Evolutionary conservation across 2,797 vertebrate genomes (phyloP).

Genomic region (Apodemus agrarius): DNA sequence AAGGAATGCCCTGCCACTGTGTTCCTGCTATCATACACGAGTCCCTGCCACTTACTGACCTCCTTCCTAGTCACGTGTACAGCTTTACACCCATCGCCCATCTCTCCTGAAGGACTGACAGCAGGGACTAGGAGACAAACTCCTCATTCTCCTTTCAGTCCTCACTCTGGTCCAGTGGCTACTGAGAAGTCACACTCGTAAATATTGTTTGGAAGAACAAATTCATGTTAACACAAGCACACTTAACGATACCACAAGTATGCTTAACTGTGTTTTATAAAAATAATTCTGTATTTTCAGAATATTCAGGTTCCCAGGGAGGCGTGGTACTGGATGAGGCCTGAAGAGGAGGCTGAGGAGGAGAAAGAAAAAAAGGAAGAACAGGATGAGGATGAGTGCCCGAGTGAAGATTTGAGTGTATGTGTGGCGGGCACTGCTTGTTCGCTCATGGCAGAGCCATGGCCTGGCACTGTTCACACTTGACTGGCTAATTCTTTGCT

Average conservation of each 20-base stretch:
- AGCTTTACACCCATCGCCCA: not conserved
- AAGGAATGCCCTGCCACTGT: not conserved
- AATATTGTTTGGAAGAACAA: constrained; percentile 5
- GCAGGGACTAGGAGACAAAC: not conserved
- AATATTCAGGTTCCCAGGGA: constrained; percentile 86
- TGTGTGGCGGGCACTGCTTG: constrained; percentile 61
- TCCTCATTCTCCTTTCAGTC: not conserved
- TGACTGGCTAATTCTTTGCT: not conserved
- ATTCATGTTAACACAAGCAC: not conserved
- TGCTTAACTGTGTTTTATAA: constrained; percentile 7
- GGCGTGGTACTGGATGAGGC: constrained; percentile 87
- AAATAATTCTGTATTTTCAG: constrained; percentile 78
- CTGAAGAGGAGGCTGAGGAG: constrained; percentile 83
- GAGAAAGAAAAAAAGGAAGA: constrained; percentile 83
- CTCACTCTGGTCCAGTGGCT: not conserved
- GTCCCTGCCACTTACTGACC: not conserved
- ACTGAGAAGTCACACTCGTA: not conserved
- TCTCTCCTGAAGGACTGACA: constrained; percentile 14
- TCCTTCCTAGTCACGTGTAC: not conserved
- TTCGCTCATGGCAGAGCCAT: not conserved
- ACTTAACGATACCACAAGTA: not conserved
- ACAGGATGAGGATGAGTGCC: constrained; percentile 81
- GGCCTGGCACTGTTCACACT: not conserved
- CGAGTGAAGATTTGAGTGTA: constrained; percentile 84
- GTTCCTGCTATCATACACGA: constrained; percentile 13